Percentiles rank a stretch among this genome's conserved stretches.
Evolutionary conservation across 2,888 invertebrate genomes (phyloP).

Genomic region (Papilio gigon): DNA sequence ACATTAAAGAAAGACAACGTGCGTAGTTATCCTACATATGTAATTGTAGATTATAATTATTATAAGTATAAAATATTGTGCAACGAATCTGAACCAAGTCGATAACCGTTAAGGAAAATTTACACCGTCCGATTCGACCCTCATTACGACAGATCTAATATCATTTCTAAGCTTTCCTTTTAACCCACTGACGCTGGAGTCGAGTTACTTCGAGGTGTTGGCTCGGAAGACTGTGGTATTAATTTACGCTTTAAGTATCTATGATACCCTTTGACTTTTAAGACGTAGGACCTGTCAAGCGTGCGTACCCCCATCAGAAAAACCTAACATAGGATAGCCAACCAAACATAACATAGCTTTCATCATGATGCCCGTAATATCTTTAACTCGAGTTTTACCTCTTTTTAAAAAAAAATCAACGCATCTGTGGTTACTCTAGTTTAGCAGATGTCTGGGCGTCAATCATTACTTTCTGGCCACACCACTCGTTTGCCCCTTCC

Average conservation of each 20-base stretch:
- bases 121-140: constrained; percentile 31
- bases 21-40: not conserved
- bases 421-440: too few relatives aligned
- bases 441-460: too few relatives aligned
- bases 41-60: not conserved
- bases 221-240: constrained; percentile 55
- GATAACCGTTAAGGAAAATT: constrained; percentile 33
- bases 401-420: too few relatives aligned
- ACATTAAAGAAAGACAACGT: not conserved
- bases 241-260: constrained; percentile 42
- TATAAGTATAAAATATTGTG: constrained; percentile 3
- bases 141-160: constrained; percentile 37
- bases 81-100: constrained; percentile 2
- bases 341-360: too few relatives aligned
- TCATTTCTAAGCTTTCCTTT: constrained; percentile 50
- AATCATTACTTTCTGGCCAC: too few relatives aligned
- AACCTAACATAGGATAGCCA: too few relatives aligned
- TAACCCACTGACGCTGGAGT: constrained; percentile 64
- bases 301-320: not conserved
- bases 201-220: constrained; percentile 63
- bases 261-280: not conserved
- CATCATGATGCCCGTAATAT: too few relatives aligned
- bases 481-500: too few relatives aligned
- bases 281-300: not conserved
- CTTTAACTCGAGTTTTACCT: too few relatives aligned